Percentiles rank a stretch among this genome's conserved stretches.
Evolutionary conservation across 2,797 vertebrate genomes (phyloP).

Genomic region (Sebastiscus albofasciatus): DNA sequence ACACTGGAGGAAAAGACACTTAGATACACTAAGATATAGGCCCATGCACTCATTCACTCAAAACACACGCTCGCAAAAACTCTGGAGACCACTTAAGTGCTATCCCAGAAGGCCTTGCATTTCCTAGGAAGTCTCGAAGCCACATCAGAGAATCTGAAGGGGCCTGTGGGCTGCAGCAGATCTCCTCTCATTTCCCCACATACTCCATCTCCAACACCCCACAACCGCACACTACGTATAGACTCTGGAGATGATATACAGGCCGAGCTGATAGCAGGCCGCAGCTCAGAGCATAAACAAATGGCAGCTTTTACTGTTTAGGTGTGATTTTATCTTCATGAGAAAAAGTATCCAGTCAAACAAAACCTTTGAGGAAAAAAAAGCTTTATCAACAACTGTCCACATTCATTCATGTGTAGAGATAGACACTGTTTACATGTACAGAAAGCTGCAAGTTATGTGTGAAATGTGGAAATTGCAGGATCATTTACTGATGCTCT

Average conservation of each 20-base stretch:
- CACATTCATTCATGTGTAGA: slow-evolving; percentile 12
- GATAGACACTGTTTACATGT: slow-evolving; percentile 31
- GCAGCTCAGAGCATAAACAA: slow-evolving; percentile 58
- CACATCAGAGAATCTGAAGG: slow-evolving; percentile 78
- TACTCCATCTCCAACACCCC: slow-evolving; percentile 66
- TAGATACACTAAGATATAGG: slow-evolving; percentile 23
- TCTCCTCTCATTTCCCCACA: slow-evolving; percentile 75
- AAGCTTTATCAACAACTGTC: slow-evolving; percentile 32
- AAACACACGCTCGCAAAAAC: slow-evolving; percentile 49
- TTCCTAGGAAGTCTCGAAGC: slow-evolving; percentile 73
- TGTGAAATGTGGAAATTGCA: slow-evolving; percentile 42
- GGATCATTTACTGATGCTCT: neutral
- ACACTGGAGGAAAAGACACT: slow-evolving; percentile 9
- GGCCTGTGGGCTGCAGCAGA: slow-evolving; percentile 75
- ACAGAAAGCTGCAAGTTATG: slow-evolving; percentile 34
- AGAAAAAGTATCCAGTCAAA: slow-evolving; percentile 26
- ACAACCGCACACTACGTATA: slow-evolving; percentile 69
- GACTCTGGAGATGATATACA: slow-evolving; percentile 61
- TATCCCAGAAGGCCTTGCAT: slow-evolving; percentile 75
- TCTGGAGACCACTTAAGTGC: slow-evolving; percentile 57
- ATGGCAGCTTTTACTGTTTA: slow-evolving; percentile 61
- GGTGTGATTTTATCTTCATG: slow-evolving; percentile 51
- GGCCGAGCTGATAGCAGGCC: slow-evolving; percentile 50
- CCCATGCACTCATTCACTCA: slow-evolving; percentile 36
- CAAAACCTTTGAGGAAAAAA: slow-evolving; percentile 23